Percentiles rank a stretch among this genome's conserved stretches.
These are phyloP conservation scores for Hephaestus fuliginosus DNA, from an alignment of 2,797 vertebrate genomes.

Conservation along the genomic window DNA sequence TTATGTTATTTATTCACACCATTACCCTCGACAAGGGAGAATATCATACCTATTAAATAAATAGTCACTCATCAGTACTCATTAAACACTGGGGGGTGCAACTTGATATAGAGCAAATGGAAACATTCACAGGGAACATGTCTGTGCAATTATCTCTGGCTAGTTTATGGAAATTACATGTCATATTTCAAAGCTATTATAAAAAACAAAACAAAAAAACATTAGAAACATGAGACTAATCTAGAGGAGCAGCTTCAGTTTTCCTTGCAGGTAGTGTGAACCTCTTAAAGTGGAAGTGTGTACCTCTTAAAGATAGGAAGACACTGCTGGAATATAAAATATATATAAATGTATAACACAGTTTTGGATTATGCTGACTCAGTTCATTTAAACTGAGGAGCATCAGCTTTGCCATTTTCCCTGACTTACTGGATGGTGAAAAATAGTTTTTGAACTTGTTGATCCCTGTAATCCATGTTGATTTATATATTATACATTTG, in stretches of 20 bases:
- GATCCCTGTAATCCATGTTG: not conserved
- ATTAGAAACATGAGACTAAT: conserved; percentile 32
- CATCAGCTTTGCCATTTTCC: not conserved
- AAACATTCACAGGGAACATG: conserved; percentile 23
- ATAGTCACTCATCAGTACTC: conserved; percentile 21
- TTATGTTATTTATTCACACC: not conserved
- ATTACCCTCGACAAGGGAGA: conserved; percentile 3
- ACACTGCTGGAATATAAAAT: not conserved
- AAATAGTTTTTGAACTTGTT: not conserved
- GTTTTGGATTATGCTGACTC: conserved; percentile 2
- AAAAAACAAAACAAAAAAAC: not conserved
- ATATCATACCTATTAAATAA: conserved; percentile 9
- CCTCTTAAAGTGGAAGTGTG: no score
- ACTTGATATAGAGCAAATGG: conserved; percentile 30
- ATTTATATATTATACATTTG: not conserved
- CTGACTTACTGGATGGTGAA: not conserved
- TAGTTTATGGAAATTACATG: conserved; percentile 61
- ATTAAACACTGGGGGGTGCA: conserved; percentile 34
- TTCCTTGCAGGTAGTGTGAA: conserved; percentile 24
- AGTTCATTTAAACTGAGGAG: not conserved
- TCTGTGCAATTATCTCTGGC: conserved; percentile 49
- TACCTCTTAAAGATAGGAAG: not conserved
- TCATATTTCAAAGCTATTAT: conserved; percentile 48
- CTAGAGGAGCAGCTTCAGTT: conserved; percentile 32
- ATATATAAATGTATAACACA: not conserved